Conservation (phyloP, 2,888 invertebrate genomes). For the Idaea dimidiata region DNA sequence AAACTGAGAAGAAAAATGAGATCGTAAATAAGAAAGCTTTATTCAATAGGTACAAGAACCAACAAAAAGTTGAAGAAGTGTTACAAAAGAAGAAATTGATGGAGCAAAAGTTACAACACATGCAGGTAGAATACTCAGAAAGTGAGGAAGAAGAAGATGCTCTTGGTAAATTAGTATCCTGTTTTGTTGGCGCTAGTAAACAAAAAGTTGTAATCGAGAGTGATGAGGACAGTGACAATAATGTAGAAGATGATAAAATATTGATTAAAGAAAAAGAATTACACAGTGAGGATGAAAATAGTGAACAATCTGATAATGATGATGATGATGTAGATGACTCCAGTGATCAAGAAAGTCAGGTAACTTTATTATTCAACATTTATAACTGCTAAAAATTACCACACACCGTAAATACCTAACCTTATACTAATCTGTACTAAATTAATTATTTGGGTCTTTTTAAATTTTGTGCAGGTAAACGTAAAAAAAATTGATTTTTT, state of each 20-base stretch:
- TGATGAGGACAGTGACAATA: constrained; percentile 46
- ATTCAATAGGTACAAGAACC: constrained; percentile 75
- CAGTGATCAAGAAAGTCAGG: constrained; percentile 27
- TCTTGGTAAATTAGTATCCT: constrained; percentile 75
- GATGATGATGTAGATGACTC: constrained; percentile 12
- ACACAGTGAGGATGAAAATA: constrained; percentile 3
- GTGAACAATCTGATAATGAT: background rate
- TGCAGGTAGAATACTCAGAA: constrained; percentile 66
- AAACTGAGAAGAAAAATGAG: constrained; percentile 43
- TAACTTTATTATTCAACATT: constrained; percentile 10
- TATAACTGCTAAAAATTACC: too few species aligned
- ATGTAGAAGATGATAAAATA: constrained; percentile 20
- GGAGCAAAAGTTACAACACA: constrained; percentile 55
- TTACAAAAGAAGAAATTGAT: constrained; percentile 61
- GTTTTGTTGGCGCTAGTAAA: constrained; percentile 55
- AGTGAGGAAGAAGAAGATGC: constrained; percentile 77
- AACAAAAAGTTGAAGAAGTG: constrained; percentile 72
- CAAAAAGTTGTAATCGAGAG: constrained; percentile 41
- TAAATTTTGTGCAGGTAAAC: too few species aligned
- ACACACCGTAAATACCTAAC: too few species aligned
- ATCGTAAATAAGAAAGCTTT: constrained; percentile 65
- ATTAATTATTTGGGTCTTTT: too few species aligned
- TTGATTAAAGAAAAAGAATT: constrained; percentile 4
- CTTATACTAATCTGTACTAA: too few species aligned
- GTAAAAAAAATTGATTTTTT: too few species aligned